Conservation (phyloP, 2,797 vertebrate genomes). For the Danionella dracula region DNA sequence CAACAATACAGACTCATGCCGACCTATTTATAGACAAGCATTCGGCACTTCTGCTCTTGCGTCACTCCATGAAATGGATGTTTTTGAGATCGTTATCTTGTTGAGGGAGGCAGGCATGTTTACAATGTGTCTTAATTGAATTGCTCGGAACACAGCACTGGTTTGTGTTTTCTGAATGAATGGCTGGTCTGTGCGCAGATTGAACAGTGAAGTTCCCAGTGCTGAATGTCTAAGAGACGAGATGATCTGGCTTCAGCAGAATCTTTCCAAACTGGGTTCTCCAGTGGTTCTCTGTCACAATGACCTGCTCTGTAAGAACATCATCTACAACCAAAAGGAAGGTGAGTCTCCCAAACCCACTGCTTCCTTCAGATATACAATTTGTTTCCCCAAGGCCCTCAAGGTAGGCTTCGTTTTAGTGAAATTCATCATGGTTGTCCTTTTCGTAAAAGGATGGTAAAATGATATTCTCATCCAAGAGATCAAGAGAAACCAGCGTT, state of each 20-base stretch:
- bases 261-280: constrained; percentile 85
- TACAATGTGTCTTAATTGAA: neutral
- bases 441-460: constrained; percentile 1
- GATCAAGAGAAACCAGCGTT: constrained; percentile 1
- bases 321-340: constrained; percentile 89
- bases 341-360: constrained; percentile 74
- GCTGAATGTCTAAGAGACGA: constrained; percentile 79
- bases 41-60: neutral
- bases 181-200: constrained; percentile 61
- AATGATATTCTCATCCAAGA: neutral
- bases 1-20: neutral
- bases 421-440: constrained; percentile 9
- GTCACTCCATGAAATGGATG: neutral
- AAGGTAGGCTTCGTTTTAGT: constrained; percentile 47
- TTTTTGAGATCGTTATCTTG: neutral
- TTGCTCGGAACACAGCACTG: neutral
- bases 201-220: constrained; percentile 81
- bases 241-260: constrained; percentile 91
- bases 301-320: constrained; percentile 98
- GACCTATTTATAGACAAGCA: neutral
- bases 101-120: neutral
- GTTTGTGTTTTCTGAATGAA: neutral
- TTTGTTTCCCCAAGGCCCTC: constrained; percentile 23
- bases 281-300: constrained; percentile 99
- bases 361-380: constrained; percentile 41